Percentiles rank a stretch among this genome's conserved stretches.
Conservation (phyloP, 2,888 invertebrate species). For the Lycaena phlaeas region DNA sequence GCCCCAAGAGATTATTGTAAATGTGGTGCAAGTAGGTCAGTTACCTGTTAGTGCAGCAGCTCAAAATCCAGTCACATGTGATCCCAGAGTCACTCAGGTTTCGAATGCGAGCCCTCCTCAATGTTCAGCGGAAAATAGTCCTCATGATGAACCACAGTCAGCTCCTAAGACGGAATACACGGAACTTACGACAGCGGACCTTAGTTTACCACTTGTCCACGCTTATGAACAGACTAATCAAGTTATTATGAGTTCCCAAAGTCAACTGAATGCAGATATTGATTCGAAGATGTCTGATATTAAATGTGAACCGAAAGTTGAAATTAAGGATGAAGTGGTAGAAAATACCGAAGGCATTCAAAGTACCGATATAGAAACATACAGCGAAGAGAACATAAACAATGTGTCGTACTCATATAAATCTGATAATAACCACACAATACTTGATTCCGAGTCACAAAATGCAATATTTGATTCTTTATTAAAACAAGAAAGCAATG, state of each 20-base stretch:
- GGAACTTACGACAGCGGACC: conserved; percentile 58
- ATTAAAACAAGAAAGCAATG: conserved; percentile 16
- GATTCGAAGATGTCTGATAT: conserved; percentile 32
- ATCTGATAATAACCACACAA: conserved; percentile 17
- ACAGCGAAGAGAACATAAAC: conserved; percentile 25
- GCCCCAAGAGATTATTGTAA: conserved; percentile 51
- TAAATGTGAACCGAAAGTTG: conserved; percentile 39
- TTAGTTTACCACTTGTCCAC: conserved; percentile 45
- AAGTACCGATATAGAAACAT: conserved; percentile 25
- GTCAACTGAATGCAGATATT: conserved; percentile 35
- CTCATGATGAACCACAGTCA: conserved; percentile 44
- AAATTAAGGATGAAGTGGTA: conserved; percentile 39
- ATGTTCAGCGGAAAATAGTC: conserved; percentile 50
- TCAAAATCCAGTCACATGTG: conserved; percentile 60
- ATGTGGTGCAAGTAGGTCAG: conserved; percentile 75
- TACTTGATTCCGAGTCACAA: conserved; percentile 18
- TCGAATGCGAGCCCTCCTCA: conserved; percentile 58
- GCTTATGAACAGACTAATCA: conserved; percentile 43
- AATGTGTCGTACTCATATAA: conserved; percentile 30
- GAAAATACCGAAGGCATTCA: conserved; percentile 36
- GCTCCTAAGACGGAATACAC: conserved; percentile 59
- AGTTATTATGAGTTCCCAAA: conserved; percentile 18
- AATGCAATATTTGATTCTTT: conserved; percentile 19
- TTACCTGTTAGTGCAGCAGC: conserved; percentile 57
- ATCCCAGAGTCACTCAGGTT: conserved; percentile 61